phyloP scores from a whole-genome alignment of 2,797 vertebrate genomes.

The Amblyraja radiata region DNA sequence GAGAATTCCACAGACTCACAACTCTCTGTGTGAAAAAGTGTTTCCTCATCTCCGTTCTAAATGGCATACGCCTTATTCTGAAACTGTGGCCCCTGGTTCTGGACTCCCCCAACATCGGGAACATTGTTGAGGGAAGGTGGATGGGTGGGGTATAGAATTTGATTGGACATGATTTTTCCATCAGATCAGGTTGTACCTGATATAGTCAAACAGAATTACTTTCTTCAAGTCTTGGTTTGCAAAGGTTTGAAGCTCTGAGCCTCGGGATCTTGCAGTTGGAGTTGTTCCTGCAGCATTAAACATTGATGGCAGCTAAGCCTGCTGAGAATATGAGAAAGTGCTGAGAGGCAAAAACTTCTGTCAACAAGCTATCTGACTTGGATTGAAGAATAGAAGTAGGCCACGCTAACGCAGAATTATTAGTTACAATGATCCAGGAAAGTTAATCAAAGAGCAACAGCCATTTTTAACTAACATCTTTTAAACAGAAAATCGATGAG shows the following conservation, averaged over 20 bases:
- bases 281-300: slow-evolving; percentile 18
- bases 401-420: neutral
- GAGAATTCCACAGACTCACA: too few species aligned
- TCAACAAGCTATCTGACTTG: slow-evolving; percentile 9
- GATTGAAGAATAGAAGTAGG: neutral
- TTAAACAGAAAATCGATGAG: neutral
- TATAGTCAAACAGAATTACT: slow-evolving; percentile 18
- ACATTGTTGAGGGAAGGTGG: neutral
- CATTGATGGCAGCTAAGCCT: slow-evolving; percentile 21
- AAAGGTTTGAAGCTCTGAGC: slow-evolving; percentile 2
- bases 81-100: too few species aligned
- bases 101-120: too few species aligned
- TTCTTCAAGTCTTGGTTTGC: neutral
- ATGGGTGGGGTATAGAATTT: neutral
- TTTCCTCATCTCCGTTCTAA: too few species aligned
- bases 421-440: neutral
- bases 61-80: too few species aligned
- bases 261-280: neutral
- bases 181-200: neutral
- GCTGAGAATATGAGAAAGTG: slow-evolving; percentile 10
- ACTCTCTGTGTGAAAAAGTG: too few species aligned
- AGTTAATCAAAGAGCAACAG: neutral
- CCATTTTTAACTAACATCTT: neutral
- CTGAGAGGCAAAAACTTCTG: neutral
- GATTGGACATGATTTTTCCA: neutral